Conservation (phyloP, 1,140 invertebrate species). For the roundworm (Caenorhabditis elegans) region DNA sequence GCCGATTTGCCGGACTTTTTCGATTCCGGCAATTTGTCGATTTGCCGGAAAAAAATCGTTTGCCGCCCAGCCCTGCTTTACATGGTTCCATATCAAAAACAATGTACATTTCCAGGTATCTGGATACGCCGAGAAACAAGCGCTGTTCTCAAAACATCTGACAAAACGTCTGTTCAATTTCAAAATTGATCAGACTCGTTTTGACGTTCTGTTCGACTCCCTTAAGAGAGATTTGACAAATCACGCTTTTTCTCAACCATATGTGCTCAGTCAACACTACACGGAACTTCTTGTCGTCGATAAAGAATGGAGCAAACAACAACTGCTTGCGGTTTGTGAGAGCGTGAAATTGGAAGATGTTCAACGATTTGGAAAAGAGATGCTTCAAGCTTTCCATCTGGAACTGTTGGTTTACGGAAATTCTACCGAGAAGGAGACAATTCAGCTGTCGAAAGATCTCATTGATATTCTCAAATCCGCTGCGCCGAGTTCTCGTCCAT, state of each 20-base stretch:
- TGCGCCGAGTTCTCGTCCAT: not conserved
- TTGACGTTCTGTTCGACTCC: slow-evolving; percentile 86
- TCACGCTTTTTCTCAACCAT: slow-evolving; percentile 83
- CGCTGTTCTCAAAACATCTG: slow-evolving; percentile 82
- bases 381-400: slow-evolving; percentile 79
- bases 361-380: slow-evolving; percentile 75
- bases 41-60: too few relatives aligned
- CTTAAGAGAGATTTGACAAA: slow-evolving; percentile 76
- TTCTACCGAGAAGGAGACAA: slow-evolving; percentile 71
- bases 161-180: slow-evolving; percentile 82
- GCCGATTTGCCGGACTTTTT: too few relatives aligned
- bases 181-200: slow-evolving; percentile 75
- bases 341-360: slow-evolving; percentile 76
- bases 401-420: slow-evolving; percentile 86
- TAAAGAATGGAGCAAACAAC: slow-evolving; percentile 82
- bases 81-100: too few relatives aligned
- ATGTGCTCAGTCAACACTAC: slow-evolving; percentile 88
- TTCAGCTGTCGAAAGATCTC: slow-evolving; percentile 43
- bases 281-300: slow-evolving; percentile 80
- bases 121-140: slow-evolving; percentile 89
- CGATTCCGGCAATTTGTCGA: too few relatives aligned
- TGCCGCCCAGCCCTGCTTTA: too few relatives aligned
- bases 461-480: slow-evolving; percentile 40
- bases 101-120: slow-evolving; percentile 33
- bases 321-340: slow-evolving; percentile 75